Evolutionary conservation across 92 coral and sea anemone genomes (phyloP), one percentile per base, ranked within the genome.

Genomic region (Bergia puertoricense): DNA sequence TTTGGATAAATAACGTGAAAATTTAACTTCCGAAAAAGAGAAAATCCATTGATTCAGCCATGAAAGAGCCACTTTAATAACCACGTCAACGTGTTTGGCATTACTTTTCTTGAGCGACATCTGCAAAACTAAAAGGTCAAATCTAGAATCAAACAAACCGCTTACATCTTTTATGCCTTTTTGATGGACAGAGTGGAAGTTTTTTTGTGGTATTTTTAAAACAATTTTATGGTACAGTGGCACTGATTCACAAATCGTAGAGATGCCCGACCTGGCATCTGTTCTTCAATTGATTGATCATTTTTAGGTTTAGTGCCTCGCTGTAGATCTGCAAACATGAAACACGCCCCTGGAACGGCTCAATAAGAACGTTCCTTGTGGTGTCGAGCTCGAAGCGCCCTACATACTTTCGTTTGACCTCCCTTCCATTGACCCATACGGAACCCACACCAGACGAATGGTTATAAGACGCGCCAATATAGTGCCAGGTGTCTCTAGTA

Each of bases 281-380:
- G 16, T 69, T 88, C 30, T 48, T 74, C 41, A 88, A 67, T 39
- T 16, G 72, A 10, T 69, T 10, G 56, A 90, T 86, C 86, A 79
- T 88, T 0, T 30, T 44, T 16, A 14, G 36, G 56, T 44, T 85
- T 46, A 90, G 69, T 13, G 73, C 92, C 40, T 79, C 57, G 38
- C 77, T 74, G 23, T 85, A 90, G 71, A 90, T 88, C 46, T 85
- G 92, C 5, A 85, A 54, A 18, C 92, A 90, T 22, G 92, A 90
- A 43, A 85, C 85, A 36, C 86, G 77, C 5, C 89, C 92, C 56
- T 71, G 67, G 39, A 56, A 85, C 16, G 82, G 86, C 42, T 65
- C 86, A 42, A 82, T 82, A 3, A 82, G 54, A 11, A 82, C 56
- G 76, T 71, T 66, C 22, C 9, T 45, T n/a, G 54, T 36, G 51